Conservation (phyloP, 1,140 invertebrate species). For the Procambarus clarkii region DNA sequence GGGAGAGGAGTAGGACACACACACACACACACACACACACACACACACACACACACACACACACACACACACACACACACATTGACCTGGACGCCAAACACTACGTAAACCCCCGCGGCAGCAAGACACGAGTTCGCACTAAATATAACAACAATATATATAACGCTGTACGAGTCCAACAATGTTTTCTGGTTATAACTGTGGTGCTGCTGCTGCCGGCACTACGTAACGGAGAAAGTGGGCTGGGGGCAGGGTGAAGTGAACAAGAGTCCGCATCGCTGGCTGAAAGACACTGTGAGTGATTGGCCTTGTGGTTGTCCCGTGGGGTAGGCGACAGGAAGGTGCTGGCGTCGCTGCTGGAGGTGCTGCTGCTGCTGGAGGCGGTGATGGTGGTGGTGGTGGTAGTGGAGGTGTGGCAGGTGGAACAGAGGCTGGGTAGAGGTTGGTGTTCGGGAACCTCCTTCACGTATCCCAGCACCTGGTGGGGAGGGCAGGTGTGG, state of each 20-base stretch:
- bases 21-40: conserved; percentile 30
- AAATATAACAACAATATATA: conserved; percentile 67
- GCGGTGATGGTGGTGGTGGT: conserved; percentile 15
- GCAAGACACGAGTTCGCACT: conserved; percentile 63
- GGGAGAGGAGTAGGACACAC: conserved; percentile 20
- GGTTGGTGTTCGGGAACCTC: conserved; percentile 9
- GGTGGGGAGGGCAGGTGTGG: conserved; percentile 11
- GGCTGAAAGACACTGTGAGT: conserved; percentile 64
- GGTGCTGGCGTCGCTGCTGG: background rate
- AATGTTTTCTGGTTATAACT: conserved; percentile 65
- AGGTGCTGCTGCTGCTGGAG: background rate
- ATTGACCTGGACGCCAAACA: conserved; percentile 57
- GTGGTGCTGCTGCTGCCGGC: conserved; percentile 13
- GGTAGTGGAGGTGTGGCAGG: conserved; percentile 17
- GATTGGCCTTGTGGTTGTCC: background rate
- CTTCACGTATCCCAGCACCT: conserved; percentile 7
- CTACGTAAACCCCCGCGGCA: conserved; percentile 64
- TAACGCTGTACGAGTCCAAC: conserved; percentile 66
- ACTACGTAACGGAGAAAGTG: conserved; percentile 53
- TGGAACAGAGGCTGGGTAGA: conserved; percentile 28
- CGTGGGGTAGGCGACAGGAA: background rate
- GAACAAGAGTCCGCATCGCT: conserved; percentile 46
- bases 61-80: conserved; percentile 31
- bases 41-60: conserved; percentile 33
- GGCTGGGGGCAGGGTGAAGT: conserved; percentile 45